Evolutionary conservation across 1,140 invertebrate species (phyloP).

Genomic region (Drosophila yakuba): DNA sequence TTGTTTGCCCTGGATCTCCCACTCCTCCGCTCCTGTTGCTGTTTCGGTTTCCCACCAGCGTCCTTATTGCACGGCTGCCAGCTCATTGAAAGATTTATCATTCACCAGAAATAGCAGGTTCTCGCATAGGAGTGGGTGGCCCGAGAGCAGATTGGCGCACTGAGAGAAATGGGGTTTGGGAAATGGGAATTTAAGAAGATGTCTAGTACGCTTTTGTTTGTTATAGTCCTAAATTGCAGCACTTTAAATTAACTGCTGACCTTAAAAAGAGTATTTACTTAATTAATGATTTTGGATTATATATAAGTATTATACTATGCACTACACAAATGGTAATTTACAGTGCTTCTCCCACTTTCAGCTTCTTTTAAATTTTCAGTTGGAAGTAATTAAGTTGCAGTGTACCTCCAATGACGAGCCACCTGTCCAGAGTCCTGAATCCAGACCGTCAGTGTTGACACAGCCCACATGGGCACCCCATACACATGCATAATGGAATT

Average conservation of each 20-base stretch:
- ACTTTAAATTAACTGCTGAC: no score
- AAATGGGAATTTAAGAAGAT: background rate
- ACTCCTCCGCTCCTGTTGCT: conserved; percentile 11
- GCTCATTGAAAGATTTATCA: conserved; percentile 75
- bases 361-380: background rate
- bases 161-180: background rate
- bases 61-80: conserved; percentile 27
- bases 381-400: background rate
- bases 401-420: conserved; percentile 21
- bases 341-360: no score
- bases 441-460: conserved; percentile 62
- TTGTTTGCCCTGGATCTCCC: conserved; percentile 38
- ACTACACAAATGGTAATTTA: no score
- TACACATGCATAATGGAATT: conserved; percentile 77
- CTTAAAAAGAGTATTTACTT: no score
- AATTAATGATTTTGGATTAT: no score
- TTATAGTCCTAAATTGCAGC: no score
- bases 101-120: conserved; percentile 41
- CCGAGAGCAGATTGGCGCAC: conserved; percentile 9
- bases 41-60: conserved; percentile 24
- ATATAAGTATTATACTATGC: no score
- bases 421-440: conserved; percentile 31
- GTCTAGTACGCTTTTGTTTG: no score
- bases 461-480: conserved; percentile 50
- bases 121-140: conserved; percentile 12